Evolutionary conservation across 2,888 invertebrate genomes (phyloP).

Genomic region (Anagyrus pseudococci): DNA sequence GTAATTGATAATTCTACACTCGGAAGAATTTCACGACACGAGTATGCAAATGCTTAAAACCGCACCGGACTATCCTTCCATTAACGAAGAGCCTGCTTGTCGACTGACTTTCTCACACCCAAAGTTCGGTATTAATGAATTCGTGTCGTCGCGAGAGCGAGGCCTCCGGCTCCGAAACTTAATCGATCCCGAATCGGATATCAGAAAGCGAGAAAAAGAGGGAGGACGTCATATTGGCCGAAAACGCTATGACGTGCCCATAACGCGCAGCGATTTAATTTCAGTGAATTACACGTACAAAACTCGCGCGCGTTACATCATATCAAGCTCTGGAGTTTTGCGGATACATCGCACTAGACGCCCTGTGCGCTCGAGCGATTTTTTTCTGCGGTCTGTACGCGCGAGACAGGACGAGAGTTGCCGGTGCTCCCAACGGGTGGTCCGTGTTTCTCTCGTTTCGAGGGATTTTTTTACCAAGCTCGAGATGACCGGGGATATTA

Average conservation of each 20-base stretch:
- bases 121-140: too few relatives aligned
- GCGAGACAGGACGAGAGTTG: constrained; percentile 37
- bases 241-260: background rate
- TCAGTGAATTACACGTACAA: constrained; percentile 11
- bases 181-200: background rate
- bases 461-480: constrained; percentile 48
- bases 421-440: constrained; percentile 51
- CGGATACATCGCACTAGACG: constrained; percentile 8
- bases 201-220: background rate
- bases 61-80: too few relatives aligned
- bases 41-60: too few relatives aligned
- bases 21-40: too few relatives aligned
- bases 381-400: constrained; percentile 40
- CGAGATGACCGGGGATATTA: too few relatives aligned
- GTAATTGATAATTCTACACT: too few relatives aligned
- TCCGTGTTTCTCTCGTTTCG: constrained; percentile 57
- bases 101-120: too few relatives aligned
- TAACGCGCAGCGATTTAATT: constrained; percentile 18
- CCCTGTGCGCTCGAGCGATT: constrained; percentile 55
- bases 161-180: too few relatives aligned
- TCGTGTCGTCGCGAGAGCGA: too few relatives aligned
- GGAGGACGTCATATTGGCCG: background rate
- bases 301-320: constrained; percentile 19
- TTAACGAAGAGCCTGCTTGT: too few relatives aligned
- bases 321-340: background rate